Evolutionary conservation across 2,113 vertebrate species (phyloP).

Genomic region (Tenrec ecaudatus): DNA sequence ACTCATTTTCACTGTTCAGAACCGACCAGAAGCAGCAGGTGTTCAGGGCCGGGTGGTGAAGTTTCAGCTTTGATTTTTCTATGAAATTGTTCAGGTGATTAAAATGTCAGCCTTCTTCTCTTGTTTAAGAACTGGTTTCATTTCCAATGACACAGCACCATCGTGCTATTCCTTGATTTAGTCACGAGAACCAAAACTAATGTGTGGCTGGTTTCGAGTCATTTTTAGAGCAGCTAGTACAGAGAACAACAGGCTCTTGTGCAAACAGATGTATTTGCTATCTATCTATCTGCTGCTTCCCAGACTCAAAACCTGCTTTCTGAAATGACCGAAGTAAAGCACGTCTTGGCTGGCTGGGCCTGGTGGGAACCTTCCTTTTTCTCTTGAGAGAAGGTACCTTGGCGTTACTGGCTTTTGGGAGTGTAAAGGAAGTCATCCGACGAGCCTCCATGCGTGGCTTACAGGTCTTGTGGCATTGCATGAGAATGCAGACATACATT

Average conservation of each 20-base stretch:
- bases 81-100: slow-evolving; percentile 77
- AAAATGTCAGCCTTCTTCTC: slow-evolving; percentile 76
- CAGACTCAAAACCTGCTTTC: slow-evolving; percentile 55
- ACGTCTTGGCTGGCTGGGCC: neutral
- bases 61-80: slow-evolving; percentile 83
- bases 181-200: slow-evolving; percentile 84
- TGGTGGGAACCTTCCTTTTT: neutral
- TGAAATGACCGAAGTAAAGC: neutral
- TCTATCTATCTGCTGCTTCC: slow-evolving; percentile 74
- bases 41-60: slow-evolving; percentile 72
- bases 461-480: neutral
- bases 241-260: slow-evolving; percentile 82
- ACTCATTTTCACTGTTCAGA: slow-evolving; percentile 77
- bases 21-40: slow-evolving; percentile 73
- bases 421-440: neutral
- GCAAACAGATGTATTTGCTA: slow-evolving; percentile 82
- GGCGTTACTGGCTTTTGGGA: neutral
- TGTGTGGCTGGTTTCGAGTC: slow-evolving; percentile 83
- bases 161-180: slow-evolving; percentile 83
- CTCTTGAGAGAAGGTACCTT: neutral
- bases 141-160: slow-evolving; percentile 84
- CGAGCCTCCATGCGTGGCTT: neutral
- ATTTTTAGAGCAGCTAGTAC: slow-evolving; percentile 84
- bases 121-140: slow-evolving; percentile 82
- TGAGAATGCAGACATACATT: neutral